These are phyloP conservation scores for Lamproptera curius DNA, from an alignment of 2,888 invertebrate genomes.

Conservation along the genomic window DNA sequence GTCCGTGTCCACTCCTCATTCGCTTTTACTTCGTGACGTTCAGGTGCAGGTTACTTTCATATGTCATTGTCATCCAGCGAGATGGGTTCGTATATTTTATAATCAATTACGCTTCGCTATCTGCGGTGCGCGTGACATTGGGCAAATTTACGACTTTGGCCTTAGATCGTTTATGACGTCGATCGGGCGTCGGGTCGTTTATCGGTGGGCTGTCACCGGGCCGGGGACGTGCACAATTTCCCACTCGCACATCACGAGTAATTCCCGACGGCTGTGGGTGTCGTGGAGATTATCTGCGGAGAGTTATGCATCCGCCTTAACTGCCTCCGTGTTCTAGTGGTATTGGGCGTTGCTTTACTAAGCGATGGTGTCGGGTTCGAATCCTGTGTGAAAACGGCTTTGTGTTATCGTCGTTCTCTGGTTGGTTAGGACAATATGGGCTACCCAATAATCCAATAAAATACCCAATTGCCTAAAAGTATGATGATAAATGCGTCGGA, in stretches of 20 bases:
- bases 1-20: background rate
- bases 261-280: slow-evolving; percentile 22
- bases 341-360: slow-evolving; percentile 11
- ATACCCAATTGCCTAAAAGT: no score
- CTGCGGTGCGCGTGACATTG: slow-evolving; percentile 4
- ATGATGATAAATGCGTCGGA: no score
- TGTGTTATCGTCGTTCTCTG: no score
- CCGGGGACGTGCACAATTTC: slow-evolving; percentile 23
- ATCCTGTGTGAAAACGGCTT: no score
- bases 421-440: no score
- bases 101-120: slow-evolving; percentile 1
- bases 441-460: no score
- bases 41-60: background rate
- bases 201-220: slow-evolving; percentile 24
- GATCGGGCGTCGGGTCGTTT: slow-evolving; percentile 6
- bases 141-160: slow-evolving; percentile 11
- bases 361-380: no score
- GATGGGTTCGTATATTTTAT: slow-evolving; percentile 2
- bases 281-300: slow-evolving; percentile 21
- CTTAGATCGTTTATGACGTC: slow-evolving; percentile 9
- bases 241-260: slow-evolving; percentile 24
- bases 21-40: background rate
- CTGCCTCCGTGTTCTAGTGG: no score
- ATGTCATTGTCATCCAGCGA: background rate
- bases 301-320: slow-evolving; percentile 25